These are phyloP conservation scores for Alectura lathami DNA, from an alignment of 2,113 vertebrate genomes.

Conservation along the genomic window DNA sequence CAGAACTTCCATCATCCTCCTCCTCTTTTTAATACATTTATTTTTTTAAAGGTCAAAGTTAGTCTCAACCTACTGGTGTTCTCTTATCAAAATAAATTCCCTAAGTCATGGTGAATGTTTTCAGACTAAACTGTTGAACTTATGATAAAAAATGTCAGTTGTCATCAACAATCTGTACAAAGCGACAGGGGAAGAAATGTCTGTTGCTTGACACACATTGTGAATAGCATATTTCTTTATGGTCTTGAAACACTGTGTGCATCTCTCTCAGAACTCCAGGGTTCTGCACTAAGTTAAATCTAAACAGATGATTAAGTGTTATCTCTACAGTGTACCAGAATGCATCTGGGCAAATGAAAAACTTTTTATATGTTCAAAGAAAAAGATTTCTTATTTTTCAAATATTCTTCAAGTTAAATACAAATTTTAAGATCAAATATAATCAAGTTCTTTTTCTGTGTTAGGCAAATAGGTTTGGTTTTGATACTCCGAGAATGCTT, in stretches of 20 bases:
- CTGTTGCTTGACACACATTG: not conserved
- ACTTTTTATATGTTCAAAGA: not conserved
- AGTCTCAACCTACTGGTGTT: not conserved
- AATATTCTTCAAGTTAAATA: not conserved
- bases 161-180: conserved; percentile 20
- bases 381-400: not conserved
- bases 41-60: conserved; percentile 42
- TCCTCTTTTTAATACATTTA: not conserved
- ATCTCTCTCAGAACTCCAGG: not conserved
- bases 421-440: not conserved
- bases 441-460: not conserved
- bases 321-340: not conserved
- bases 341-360: not conserved
- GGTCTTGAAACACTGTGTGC: not conserved
- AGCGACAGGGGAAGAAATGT: not conserved
- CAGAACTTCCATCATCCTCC: not conserved
- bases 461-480: not conserved
- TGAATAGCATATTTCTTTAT: not conserved
- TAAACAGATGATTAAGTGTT: not conserved
- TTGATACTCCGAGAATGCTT: not conserved
- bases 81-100: conserved; percentile 40
- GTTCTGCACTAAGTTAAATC: not conserved
- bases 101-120: conserved; percentile 23
- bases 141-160: conserved; percentile 56
- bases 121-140: conserved; percentile 39